Evolutionary conservation across 2,113 vertebrate species (phyloP), one percentile per base, ranked within the genome.

Genomic region (Phrynocephalus versicolor): DNA sequence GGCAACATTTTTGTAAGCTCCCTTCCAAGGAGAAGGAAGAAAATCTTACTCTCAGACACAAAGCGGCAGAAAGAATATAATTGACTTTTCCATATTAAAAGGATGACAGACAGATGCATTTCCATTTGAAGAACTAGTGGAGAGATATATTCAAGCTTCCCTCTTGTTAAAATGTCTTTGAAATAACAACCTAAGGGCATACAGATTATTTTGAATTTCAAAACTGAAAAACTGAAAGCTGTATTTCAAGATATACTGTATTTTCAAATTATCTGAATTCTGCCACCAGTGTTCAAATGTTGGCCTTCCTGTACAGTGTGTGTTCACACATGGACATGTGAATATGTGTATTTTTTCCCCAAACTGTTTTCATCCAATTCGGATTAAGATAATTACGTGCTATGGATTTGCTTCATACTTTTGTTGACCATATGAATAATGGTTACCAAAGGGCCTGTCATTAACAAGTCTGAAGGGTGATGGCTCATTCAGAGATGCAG

Each of bases 1-100:
- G 1, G 81, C 85, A 91, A 90, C 76, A 89, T 89, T 88, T 88
- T 92, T 86, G 2, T 73, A 81, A 83, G 79, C 85, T 88, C 3
- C 51, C 73, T 92, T 91, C 84, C 92, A 92, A 92, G 19, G 0
- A 58, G 14, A 90, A 37, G 55, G 91, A 72, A 72, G 12, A 74
- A 90, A 88, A 77, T 87, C 45, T 87, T 80, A 41, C 79, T 84
- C 15, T 85, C 55, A 88, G 65, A 67, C 23, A 76, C 5, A 21
- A 15, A 79, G 2, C 45, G 10, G 45, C 27, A 21, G 8, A 90
- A 85, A 78, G 85, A 89, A 90, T 88, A 82, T 77, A 84, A 41
- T 84, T 81, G 14, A 67, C 85, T 88, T 88, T 89, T 62, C n/a
- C 75, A 10, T 82, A 88, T 87, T 89, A 84, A 80, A 88, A 87